Percentiles rank a stretch among this genome's conserved stretches.
These are phyloP conservation scores for Panagrolaimus sp. DNA, from an alignment of 1,140 invertebrate species.

Conservation along the genomic window DNA sequence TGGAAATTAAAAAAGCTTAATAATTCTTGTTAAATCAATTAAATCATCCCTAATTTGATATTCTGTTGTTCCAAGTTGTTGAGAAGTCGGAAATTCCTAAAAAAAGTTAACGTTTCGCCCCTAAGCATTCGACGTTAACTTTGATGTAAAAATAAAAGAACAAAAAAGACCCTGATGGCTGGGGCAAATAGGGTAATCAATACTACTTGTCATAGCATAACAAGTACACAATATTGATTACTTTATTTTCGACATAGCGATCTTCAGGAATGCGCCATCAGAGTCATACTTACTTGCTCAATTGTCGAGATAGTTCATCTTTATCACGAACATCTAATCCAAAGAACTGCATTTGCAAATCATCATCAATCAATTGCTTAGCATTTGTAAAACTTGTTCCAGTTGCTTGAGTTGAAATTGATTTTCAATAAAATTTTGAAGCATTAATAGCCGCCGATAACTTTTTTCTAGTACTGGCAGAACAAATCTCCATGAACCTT, in stretches of 20 bases:
- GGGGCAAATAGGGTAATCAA: too few relatives aligned
- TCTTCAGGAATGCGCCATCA: too few relatives aligned
- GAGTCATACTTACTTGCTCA: too few relatives aligned
- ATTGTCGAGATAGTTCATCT: slow-evolving; percentile 76
- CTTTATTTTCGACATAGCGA: too few relatives aligned
- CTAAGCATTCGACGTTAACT: too few relatives aligned
- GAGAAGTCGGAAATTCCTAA: too few relatives aligned
- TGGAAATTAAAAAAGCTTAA: slow-evolving; percentile 87
- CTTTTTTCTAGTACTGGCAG: slow-evolving; percentile 84
- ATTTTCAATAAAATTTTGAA: slow-evolving; percentile 70
- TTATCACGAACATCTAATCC: slow-evolving; percentile 75
- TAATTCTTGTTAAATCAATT: slow-evolving; percentile 78
- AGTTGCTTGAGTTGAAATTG: slow-evolving; percentile 54
- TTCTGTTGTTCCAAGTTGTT: slow-evolving; percentile 86
- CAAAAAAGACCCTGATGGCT: too few relatives aligned
- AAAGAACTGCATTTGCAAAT: slow-evolving; percentile 78
- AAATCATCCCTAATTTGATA: slow-evolving; percentile 79
- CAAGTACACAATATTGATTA: too few relatives aligned
- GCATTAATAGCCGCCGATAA: slow-evolving; percentile 82
- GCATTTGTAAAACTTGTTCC: slow-evolving; percentile 72
- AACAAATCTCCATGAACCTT: slow-evolving; percentile 84
- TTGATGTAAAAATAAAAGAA: too few relatives aligned
- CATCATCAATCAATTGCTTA: slow-evolving; percentile 84
- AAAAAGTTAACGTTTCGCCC: too few relatives aligned
- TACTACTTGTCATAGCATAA: too few relatives aligned